phyloP scores from a whole-genome alignment of 2,888 invertebrate genomes.

The Caenorhabditis plicata region DNA sequence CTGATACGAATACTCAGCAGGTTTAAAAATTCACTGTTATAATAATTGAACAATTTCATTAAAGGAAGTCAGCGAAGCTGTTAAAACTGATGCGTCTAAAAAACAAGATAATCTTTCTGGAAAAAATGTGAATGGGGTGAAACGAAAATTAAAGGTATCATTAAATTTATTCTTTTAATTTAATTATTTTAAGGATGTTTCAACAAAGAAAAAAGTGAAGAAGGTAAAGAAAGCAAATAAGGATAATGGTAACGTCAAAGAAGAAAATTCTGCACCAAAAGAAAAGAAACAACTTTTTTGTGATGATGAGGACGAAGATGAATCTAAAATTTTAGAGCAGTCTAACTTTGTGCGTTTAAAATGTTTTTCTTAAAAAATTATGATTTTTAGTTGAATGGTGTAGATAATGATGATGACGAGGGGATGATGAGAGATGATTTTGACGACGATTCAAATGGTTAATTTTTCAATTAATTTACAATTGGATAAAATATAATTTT shows the following conservation, averaged over 20 bases:
- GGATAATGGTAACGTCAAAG: too few species aligned
- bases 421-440: constrained; percentile 32
- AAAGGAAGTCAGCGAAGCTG: too few species aligned
- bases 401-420: constrained; percentile 19
- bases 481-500: background rate
- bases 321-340: background rate
- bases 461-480: background rate
- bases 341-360: constrained; percentile 3
- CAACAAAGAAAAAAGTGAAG: constrained; percentile 18
- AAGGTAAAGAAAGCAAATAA: constrained; percentile 13
- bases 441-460: constrained; percentile 5
- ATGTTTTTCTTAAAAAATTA: background rate
- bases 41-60: too few species aligned
- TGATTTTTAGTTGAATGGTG: constrained; percentile 5
- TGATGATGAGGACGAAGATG: constrained; percentile 8
- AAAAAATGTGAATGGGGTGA: background rate
- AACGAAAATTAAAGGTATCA: constrained; percentile 1
- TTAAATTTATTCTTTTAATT: background rate
- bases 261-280: constrained; percentile 4
- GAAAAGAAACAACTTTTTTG: constrained; percentile 10
- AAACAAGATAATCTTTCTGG: background rate
- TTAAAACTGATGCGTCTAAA: constrained; percentile 1
- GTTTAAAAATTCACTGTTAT: too few species aligned
- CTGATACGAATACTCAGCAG: too few species aligned
- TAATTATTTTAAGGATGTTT: background rate